These are phyloP conservation scores for Diplolepis rosae DNA, from an alignment of 2,888 invertebrate genomes.

Conservation along the genomic window DNA sequence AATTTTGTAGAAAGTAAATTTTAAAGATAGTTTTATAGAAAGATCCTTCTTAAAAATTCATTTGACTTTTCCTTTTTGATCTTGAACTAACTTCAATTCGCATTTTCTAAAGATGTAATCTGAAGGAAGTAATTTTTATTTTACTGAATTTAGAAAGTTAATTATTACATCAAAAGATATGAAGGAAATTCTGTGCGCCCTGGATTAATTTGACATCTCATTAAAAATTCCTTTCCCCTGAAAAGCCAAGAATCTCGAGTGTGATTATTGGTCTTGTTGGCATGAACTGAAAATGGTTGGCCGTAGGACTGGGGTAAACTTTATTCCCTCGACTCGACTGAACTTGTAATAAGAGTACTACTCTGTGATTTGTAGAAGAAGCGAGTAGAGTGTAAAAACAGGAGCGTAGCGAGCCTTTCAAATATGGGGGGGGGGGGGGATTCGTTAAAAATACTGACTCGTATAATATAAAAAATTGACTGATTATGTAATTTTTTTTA, in stretches of 20 bases:
- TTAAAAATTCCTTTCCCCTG: not conserved
- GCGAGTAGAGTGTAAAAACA: not conserved
- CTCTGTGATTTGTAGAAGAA: not conserved
- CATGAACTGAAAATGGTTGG: not conserved
- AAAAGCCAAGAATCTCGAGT: not conserved
- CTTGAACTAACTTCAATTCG: not conserved
- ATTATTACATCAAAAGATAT: not conserved
- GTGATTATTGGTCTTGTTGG: not conserved
- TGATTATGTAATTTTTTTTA: no score
- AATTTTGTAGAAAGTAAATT: no score
- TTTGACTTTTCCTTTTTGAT: not conserved
- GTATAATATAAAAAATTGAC: no score
- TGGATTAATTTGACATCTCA: not conserved
- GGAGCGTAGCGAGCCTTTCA: no score
- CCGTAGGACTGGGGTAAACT: not conserved
- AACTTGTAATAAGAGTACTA: conserved; percentile 22
- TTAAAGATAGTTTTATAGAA: no score
- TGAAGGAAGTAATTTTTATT: not conserved
- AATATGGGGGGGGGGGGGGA: no score
- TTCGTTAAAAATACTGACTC: no score
- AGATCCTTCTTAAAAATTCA: not conserved
- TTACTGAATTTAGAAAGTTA: not conserved
- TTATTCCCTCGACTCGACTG: not conserved
- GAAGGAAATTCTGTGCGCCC: not conserved
- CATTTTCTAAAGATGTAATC: not conserved